Evolutionary conservation across 2,797 vertebrate genomes (phyloP).

Genomic region (Malacoctenus gilli): DNA sequence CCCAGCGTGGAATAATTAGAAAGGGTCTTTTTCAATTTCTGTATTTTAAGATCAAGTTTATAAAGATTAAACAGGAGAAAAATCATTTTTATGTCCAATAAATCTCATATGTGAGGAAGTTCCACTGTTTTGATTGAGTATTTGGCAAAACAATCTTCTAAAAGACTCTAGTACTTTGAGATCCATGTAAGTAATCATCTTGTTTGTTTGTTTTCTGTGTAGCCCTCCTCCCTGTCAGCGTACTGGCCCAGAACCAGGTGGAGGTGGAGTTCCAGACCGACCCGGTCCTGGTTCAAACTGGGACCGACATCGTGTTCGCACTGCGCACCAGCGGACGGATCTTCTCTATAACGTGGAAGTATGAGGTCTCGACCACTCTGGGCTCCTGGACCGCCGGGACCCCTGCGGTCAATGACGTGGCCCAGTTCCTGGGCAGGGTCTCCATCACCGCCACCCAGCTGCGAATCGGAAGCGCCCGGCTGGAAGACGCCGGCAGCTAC

Average conservation of each 20-base stretch:
- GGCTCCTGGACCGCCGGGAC: slow-evolving; percentile 54
- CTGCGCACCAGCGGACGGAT: slow-evolving; percentile 57
- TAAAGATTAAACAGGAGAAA: no score
- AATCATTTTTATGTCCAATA: no score
- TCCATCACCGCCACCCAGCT: slow-evolving; percentile 73
- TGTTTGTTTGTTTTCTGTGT: not conserved
- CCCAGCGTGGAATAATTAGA: no score
- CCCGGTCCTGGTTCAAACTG: slow-evolving; percentile 68
- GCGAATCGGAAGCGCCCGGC: slow-evolving; percentile 58
- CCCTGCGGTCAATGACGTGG: not conserved
- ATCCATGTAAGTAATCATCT: no score
- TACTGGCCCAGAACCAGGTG: slow-evolving; percentile 68
- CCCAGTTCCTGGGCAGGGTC: slow-evolving; percentile 73
- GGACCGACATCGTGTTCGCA: slow-evolving; percentile 61
- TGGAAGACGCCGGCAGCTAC: slow-evolving; percentile 76
- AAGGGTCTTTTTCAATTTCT: no score
- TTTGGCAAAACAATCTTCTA: no score
- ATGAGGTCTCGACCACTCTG: slow-evolving; percentile 52
- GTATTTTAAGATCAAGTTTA: no score
- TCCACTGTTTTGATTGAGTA: no score
- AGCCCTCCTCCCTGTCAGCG: slow-evolving; percentile 51
- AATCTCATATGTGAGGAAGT: no score
- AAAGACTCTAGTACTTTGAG: no score
- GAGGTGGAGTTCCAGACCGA: slow-evolving; percentile 69
- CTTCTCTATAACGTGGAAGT: slow-evolving; percentile 69